These are phyloP conservation scores for Myiozetetes cayanensis DNA, from an alignment of 2,113 vertebrate genomes.

Conservation along the genomic window DNA sequence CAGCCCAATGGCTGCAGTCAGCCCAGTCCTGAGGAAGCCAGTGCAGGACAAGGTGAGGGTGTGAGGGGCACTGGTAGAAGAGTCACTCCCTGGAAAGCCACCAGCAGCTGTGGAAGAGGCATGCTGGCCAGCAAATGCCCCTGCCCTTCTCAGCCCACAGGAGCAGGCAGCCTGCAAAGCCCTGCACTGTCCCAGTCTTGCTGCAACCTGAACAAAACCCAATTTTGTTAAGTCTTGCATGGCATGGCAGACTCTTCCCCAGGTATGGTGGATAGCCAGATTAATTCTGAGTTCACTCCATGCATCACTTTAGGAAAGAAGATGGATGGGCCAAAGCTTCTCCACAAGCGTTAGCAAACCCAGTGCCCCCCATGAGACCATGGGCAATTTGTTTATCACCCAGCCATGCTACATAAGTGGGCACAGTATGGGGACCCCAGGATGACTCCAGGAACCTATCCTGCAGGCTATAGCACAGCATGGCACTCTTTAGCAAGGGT, in stretches of 20 bases:
- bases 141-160: background rate
- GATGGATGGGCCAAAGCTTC: background rate
- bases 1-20: fast-evolving
- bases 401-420: fast-evolving
- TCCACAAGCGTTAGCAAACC: background rate
- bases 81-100: background rate
- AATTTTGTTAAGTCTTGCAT: background rate
- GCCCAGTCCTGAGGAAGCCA: background rate
- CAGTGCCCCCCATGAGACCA: fast-evolving
- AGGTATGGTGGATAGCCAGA: fast-evolving
- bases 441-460: background rate
- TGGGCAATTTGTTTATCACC: fast-evolving
- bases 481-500: background rate
- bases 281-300: background rate
- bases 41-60: background rate
- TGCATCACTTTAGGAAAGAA: background rate
- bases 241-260: background rate
- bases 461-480: background rate
- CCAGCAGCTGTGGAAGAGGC: background rate
- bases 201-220: background rate
- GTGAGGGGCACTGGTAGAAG: background rate
- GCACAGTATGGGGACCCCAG: fast-evolving
- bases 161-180: background rate
- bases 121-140: background rate
- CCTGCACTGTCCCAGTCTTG: background rate